phyloP scores from a whole-genome alignment of 2,797 vertebrate genomes.

The Rhodeus uyekii region DNA sequence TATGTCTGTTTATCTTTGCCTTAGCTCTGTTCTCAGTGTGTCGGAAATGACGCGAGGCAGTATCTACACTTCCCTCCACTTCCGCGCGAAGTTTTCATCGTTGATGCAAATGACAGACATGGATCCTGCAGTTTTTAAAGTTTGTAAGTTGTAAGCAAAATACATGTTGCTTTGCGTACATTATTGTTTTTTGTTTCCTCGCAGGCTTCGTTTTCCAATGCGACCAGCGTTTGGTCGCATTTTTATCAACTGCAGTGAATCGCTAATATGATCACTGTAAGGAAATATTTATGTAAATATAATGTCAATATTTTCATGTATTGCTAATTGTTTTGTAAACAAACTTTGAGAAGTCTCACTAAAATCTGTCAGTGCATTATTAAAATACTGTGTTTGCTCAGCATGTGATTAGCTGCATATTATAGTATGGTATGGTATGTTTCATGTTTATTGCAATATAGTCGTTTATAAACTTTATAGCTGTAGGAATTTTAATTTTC shows the following conservation, averaged over 20 bases:
- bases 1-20: not conserved
- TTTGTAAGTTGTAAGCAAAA: not conserved
- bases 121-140: not conserved
- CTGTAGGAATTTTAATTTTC: not conserved
- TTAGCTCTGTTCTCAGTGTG: not conserved
- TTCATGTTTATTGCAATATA: not conserved
- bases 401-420: not conserved
- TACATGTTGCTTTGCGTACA: not conserved
- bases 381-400: not conserved
- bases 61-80: not conserved
- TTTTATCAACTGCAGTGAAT: not conserved
- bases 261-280: not conserved
- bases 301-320: not conserved
- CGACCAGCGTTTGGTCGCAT: not conserved
- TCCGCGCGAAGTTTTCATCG: not conserved
- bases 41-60: conserved; percentile 5
- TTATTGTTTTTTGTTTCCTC: not conserved
- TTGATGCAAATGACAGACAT: not conserved
- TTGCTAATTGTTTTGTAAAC: not conserved
- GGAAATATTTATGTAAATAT: not conserved
- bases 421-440: not conserved
- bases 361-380: not conserved
- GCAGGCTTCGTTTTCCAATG: not conserved
- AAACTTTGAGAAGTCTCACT: not conserved
- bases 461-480: not conserved